Base-by-base conservation (phyloP, 2,888 invertebrate genomes). In the Rhaphigaster nebulosa region DNA sequence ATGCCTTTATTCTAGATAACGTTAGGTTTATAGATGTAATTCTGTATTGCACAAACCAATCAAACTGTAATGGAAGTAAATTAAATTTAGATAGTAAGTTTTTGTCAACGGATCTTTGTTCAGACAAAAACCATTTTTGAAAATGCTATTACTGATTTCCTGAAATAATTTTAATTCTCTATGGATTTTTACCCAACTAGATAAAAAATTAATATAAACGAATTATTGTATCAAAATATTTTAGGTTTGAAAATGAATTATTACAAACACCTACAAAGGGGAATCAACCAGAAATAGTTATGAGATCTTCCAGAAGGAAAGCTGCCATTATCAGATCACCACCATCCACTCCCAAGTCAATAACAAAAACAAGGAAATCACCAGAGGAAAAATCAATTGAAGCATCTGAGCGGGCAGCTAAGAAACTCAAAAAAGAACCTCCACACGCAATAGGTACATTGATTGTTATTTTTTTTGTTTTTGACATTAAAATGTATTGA, bases 371-470 rank as follows among this genome's bases (percentile, higher is more conserved):
- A 87, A 52, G 87, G 23, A 87, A 84, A 23, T 52, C 87, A 34
- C 34, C 34, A 0, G 54, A 90, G n/a, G 84, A 87, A 50, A 34
- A 84, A 26, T 90, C 90, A 18, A 54, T 90, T 52, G 54, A 76
- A 29, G 90, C 90, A 38, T 90, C 90, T 34, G 87, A 87, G 34
- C 84, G 80, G 26, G 90, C 90, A 20, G 90, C 90, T 18, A 90
- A 90, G 34, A 90, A 84, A 60, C 87, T 90, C 15, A 90, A 90
- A 38, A 20, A 38, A 56, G 87, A 34, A 18, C 90, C 90, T 29
- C 84, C 84, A 20, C 50, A 50, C 29, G 90, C 90, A 2, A 90
- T 90, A 80, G 90, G 90, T 90, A 38, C 38, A 38, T 23, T 38
- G 12, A 26, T 56, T 26, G 4, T n/a, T 2, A 12, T 60, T 60